Percentiles rank a stretch among this genome's conserved stretches.
Conservation (phyloP, 1,140 invertebrate genomes). For the Leptinotarsa undecemlineata region DNA sequence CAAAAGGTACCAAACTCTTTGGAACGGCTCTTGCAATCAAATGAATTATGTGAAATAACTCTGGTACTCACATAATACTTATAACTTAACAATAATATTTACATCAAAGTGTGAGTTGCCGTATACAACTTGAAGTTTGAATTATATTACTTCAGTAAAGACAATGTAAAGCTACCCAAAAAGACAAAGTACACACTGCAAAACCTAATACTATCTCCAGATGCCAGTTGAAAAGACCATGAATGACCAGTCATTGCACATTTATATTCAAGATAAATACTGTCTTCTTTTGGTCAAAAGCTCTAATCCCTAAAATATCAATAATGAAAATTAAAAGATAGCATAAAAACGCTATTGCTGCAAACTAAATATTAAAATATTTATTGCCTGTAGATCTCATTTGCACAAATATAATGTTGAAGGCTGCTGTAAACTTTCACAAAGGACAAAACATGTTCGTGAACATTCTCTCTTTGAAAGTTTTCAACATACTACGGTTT, state of each 20-base stretch:
- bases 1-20: not conserved
- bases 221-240: not conserved
- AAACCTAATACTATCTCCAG: not conserved
- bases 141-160: not conserved
- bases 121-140: not conserved
- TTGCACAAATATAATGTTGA: too few relatives aligned
- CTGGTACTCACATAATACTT: not conserved
- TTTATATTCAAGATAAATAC: not conserved
- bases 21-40: not conserved
- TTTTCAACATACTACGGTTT: too few relatives aligned
- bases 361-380: too few relatives aligned
- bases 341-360: too few relatives aligned
- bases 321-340: too few relatives aligned
- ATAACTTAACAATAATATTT: not conserved
- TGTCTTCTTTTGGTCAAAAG: slow-evolving; percentile 3
- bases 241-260: not conserved
- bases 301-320: too few relatives aligned
- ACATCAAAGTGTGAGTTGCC: not conserved
- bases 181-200: not conserved
- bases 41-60: not conserved
- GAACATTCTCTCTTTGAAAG: too few relatives aligned
- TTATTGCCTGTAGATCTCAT: too few relatives aligned
- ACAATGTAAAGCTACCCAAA: not conserved
- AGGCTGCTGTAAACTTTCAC: too few relatives aligned
- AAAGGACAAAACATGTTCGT: too few relatives aligned